Evolutionary conservation across 2,113 vertebrate genomes (phyloP).

Genomic region (Butorides virescens): DNA sequence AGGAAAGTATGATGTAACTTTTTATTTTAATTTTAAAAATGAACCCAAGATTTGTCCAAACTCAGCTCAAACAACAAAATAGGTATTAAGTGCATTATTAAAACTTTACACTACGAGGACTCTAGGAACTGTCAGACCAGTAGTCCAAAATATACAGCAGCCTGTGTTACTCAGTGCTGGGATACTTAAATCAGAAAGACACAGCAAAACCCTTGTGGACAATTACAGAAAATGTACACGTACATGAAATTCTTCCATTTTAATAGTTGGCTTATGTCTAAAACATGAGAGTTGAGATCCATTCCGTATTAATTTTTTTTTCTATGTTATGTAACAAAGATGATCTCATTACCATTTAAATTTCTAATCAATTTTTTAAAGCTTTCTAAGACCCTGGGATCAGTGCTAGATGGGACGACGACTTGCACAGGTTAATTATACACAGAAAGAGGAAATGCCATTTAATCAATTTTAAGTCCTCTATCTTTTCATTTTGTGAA

Average conservation of each 20-base stretch:
- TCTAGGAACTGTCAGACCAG: not conserved
- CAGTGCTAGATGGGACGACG: not conserved
- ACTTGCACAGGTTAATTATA: slow-evolving; percentile 20
- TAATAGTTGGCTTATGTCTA: not conserved
- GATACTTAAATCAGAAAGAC: not conserved
- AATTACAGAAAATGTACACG: not conserved
- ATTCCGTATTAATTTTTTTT: not conserved
- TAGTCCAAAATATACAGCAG: not conserved
- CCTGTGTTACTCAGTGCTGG: not conserved
- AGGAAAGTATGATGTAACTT: not conserved
- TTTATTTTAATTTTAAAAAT: not conserved
- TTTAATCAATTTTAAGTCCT: slow-evolving; percentile 34
- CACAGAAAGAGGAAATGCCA: not conserved
- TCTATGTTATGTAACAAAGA: not conserved
- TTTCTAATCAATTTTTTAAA: slow-evolving; percentile 44
- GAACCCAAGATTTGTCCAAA: not conserved
- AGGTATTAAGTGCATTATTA: not conserved
- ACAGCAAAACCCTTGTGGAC: not conserved
- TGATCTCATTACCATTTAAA: slow-evolving; percentile 15
- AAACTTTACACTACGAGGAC: not conserved
- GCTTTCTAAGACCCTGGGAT: slow-evolving; percentile 22
- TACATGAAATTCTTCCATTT: not conserved
- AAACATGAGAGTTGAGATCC: not conserved
- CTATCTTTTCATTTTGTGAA: not conserved
- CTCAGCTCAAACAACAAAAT: not conserved